A percentile compares a stretch with the other conserved stretches of the same genome.
Conservation (phyloP, 2,888 invertebrate species). For the Dryococelus australis region DNA sequence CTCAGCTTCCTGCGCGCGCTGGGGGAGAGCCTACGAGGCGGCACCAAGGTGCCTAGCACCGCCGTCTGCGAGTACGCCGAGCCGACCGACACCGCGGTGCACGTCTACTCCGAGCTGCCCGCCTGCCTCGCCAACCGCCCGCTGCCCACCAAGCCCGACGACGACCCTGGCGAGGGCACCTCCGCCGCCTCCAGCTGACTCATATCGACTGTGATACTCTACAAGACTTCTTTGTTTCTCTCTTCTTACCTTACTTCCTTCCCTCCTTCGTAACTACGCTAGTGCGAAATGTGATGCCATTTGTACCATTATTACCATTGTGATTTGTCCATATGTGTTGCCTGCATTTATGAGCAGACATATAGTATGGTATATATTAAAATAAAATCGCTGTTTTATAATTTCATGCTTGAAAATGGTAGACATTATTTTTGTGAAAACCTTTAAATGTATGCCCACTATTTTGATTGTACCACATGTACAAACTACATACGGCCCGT, state of each 20-base stretch:
- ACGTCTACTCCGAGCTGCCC: constrained; percentile 65
- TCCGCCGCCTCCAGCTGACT: constrained; percentile 31
- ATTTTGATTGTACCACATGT: no score
- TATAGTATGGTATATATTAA: constrained; percentile 32
- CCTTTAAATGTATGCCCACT: no score
- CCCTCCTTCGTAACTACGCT: constrained; percentile 34
- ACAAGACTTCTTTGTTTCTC: constrained; percentile 41
- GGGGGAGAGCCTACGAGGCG: constrained; percentile 62
- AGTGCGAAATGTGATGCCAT: constrained; percentile 26
- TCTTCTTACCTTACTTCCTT: no score
- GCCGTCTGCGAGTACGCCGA: constrained; percentile 63
- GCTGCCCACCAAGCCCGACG: constrained; percentile 70
- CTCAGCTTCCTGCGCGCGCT: constrained; percentile 68
- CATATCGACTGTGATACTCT: constrained; percentile 40
- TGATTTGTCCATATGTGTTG: constrained; percentile 32
- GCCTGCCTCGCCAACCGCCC: constrained; percentile 70
- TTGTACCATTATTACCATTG: constrained; percentile 35
- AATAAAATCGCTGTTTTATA: constrained; percentile 34
- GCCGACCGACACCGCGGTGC: constrained; percentile 61
- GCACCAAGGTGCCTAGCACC: constrained; percentile 35
- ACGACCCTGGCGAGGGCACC: constrained; percentile 40
- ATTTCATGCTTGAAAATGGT: constrained; percentile 26
- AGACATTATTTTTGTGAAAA: no score
- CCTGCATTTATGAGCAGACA: not conserved
- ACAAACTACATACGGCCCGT: no score